Conservation (phyloP, 1,140 invertebrate species). For the Apis dorsata region DNA sequence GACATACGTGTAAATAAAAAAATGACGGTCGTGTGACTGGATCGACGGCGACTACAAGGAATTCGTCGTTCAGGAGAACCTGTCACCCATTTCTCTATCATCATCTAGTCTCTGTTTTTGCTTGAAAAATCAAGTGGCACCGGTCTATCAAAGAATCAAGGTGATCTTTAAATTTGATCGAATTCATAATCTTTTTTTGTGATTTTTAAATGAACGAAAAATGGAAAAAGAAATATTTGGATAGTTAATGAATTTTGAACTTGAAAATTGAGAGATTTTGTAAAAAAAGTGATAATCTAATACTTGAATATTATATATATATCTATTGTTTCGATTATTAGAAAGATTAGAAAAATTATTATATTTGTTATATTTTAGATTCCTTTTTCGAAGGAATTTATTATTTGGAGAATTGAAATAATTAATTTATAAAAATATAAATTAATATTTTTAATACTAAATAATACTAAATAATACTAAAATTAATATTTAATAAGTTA, state of each 20-base stretch:
- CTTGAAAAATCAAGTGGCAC: conserved; percentile 40
- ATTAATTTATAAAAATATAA: too few relatives aligned
- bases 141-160: neutral
- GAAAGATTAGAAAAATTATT: too few relatives aligned
- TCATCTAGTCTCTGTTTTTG: conserved; percentile 3
- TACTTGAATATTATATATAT: too few relatives aligned
- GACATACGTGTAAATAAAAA: conserved; percentile 67
- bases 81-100: neutral
- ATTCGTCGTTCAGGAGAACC: conserved; percentile 38
- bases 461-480: too few relatives aligned
- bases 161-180: neutral
- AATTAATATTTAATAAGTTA: too few relatives aligned
- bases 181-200: neutral
- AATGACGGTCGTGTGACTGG: conserved; percentile 49
- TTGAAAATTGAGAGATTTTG: neutral
- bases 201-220: neutral
- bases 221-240: too few relatives aligned
- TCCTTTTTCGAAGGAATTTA: too few relatives aligned
- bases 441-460: too few relatives aligned
- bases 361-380: too few relatives aligned
- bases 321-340: too few relatives aligned
- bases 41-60: conserved; percentile 28
- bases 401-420: too few relatives aligned
- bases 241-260: neutral
- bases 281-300: too few relatives aligned